Evolutionary conservation across 2,113 vertebrate species (phyloP).

Genomic region (Jacana jacana): DNA sequence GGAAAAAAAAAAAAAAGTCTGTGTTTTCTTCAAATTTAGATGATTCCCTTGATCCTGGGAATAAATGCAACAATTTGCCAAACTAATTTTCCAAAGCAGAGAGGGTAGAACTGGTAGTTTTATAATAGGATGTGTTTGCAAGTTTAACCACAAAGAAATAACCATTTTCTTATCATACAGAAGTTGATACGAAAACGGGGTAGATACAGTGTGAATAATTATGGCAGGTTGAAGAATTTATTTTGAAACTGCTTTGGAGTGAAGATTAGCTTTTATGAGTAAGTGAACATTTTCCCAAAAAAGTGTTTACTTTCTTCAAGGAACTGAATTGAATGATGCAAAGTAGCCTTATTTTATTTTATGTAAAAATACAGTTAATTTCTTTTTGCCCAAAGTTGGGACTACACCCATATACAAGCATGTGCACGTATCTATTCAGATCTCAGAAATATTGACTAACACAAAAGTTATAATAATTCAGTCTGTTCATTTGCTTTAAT

Average conservation of each 20-base stretch:
- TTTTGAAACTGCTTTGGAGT: neutral
- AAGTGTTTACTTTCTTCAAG: neutral
- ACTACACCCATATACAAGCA: neutral
- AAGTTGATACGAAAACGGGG: neutral
- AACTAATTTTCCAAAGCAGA: slow-evolving; percentile 25
- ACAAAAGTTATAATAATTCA: neutral
- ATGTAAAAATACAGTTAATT: neutral
- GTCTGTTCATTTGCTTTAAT: neutral
- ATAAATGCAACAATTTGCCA: slow-evolving; percentile 25
- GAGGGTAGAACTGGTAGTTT: neutral
- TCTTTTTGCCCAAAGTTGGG: neutral
- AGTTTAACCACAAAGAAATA: neutral
- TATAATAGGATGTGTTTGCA: neutral
- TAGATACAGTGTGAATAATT: neutral
- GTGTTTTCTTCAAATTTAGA: slow-evolving; percentile 17
- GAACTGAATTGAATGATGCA: neutral
- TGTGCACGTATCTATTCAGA: neutral
- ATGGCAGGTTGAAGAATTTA: neutral
- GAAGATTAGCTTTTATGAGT: neutral
- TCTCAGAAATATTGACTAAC: neutral
- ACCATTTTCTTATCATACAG: neutral
- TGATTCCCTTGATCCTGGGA: neutral
- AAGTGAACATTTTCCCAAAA: neutral
- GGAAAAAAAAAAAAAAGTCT: neutral
- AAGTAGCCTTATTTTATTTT: neutral